phyloP scores from a whole-genome alignment of 1,140 invertebrate genomes.

The Eriocheir sinensis region DNA sequence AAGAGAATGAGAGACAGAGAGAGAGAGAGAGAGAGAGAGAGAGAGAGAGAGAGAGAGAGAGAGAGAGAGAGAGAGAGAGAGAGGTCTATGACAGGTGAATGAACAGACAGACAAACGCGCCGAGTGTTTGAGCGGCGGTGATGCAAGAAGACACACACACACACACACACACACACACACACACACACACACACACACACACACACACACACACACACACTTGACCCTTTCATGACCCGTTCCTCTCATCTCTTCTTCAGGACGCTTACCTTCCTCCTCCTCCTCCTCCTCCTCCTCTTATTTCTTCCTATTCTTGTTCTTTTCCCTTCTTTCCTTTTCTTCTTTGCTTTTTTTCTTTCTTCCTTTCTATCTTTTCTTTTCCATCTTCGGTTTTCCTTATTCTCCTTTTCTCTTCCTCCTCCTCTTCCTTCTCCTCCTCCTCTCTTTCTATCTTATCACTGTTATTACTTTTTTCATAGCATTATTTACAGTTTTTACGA shows the following conservation, averaged over 20 bases:
- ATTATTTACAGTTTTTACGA: too few species aligned
- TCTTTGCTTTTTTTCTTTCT: neutral
- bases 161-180: constrained; percentile 22
- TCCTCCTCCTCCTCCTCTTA: neutral
- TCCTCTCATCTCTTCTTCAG: neutral
- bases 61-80: constrained; percentile 4
- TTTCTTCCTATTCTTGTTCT: neutral
- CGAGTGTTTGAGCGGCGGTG: neutral
- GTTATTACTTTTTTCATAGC: neutral
- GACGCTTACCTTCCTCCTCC: neutral
- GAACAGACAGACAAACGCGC: neutral
- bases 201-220: neutral
- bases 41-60: neutral
- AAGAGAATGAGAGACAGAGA: too few species aligned
- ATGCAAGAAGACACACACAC: neutral
- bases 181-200: constrained; percentile 22
- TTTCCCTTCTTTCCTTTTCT: neutral
- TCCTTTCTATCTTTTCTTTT: neutral
- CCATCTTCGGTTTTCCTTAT: neutral
- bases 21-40: too few species aligned
- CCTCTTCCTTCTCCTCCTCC: neutral
- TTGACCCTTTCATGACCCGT: neutral
- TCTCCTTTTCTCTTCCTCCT: neutral
- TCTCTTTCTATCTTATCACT: too few species aligned
- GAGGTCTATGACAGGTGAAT: neutral